These are phyloP conservation scores for Zapornia atra DNA, from an alignment of 2,113 vertebrate genomes.

Conservation along the genomic window DNA sequence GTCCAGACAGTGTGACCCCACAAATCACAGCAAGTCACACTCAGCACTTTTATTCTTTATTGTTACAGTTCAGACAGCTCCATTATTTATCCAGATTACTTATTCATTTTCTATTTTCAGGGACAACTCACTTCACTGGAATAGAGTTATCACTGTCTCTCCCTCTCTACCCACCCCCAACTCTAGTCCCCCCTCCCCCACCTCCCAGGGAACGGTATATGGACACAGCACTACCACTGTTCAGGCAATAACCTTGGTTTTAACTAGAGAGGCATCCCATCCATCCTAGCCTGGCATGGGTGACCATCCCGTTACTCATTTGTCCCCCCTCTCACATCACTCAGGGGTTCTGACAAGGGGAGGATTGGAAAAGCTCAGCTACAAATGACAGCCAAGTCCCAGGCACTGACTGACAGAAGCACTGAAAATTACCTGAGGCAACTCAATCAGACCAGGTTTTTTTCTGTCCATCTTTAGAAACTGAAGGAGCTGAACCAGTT, in stretches of 20 bases:
- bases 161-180: not conserved
- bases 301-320: rapidly evolving
- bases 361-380: not conserved
- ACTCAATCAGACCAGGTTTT: not conserved
- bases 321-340: not conserved
- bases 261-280: not conserved
- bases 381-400: not conserved
- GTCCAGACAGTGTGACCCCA: not conserved
- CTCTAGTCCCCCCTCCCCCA: not conserved
- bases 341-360: not conserved
- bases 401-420: not conserved
- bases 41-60: constrained; percentile 70
- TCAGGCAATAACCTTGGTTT: not conserved
- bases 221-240: not conserved
- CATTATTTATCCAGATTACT: constrained; percentile 65
- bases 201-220: not conserved
- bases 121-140: not conserved
- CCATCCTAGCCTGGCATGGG: not conserved
- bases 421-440: not conserved
- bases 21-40: constrained; percentile 52
- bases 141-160: not conserved
- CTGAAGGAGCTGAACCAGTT: not conserved
- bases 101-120: constrained; percentile 61
- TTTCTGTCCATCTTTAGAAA: not conserved
- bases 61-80: constrained; percentile 64